These are phyloP conservation scores for Neoarius graeffei DNA, from an alignment of 2,113 vertebrate species.

Conservation along the genomic window DNA sequence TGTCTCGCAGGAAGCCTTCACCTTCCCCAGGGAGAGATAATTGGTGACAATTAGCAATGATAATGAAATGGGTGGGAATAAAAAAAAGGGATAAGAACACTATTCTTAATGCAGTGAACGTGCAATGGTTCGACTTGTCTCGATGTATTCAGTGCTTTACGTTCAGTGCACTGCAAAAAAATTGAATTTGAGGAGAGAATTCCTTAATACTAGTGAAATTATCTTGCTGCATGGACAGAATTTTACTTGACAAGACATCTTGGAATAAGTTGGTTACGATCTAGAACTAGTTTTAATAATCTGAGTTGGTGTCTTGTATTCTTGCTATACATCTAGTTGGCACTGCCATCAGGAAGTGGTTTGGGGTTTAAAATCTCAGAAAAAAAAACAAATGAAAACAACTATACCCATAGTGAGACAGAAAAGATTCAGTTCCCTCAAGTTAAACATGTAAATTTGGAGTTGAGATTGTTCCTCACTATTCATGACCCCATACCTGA, in stretches of 20 bases:
- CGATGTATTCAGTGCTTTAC: background rate
- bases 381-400: background rate
- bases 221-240: too few species aligned
- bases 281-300: too few species aligned
- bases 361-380: conserved; percentile 20
- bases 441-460: background rate
- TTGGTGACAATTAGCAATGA: background rate
- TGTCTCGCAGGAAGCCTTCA: background rate
- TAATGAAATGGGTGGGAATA: background rate
- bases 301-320: too few species aligned
- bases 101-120: background rate
- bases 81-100: background rate
- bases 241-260: too few species aligned
- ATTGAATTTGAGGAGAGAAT: too few species aligned
- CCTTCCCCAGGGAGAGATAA: background rate
- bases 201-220: too few species aligned
- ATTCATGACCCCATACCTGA: background rate
- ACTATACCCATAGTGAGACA: conserved; percentile 1
- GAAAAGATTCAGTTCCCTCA: background rate
- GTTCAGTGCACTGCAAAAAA: too few species aligned
- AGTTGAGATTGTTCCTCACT: background rate
- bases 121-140: background rate
- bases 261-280: too few species aligned
- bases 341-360: conserved; percentile 39
- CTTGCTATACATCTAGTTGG: background rate